Base-by-base conservation (phyloP, 2,888 invertebrate species). In the Sarcophaga variegata region DNA sequence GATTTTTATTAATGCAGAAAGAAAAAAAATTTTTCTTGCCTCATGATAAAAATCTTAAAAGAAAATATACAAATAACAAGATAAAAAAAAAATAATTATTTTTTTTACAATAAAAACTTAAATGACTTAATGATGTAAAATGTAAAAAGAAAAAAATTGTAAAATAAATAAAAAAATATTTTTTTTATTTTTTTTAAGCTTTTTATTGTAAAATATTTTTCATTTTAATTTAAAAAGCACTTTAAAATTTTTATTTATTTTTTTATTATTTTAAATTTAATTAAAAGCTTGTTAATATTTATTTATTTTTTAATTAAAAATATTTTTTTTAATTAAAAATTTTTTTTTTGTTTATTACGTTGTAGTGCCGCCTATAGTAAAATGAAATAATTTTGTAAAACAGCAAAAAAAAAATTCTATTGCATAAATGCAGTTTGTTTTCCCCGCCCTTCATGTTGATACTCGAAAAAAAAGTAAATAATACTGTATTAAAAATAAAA, bases 371-470 rank as follows among this genome's bases (percentile, higher is more conserved):
- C 37, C 60, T 64, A 60, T 66, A 64, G 25, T 81, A 75, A 75
- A 88, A 87, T 87, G 88, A 88, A 89, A 83, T 27, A 63, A 76
- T 79, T 87, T 81, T 86, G 80, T 78, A 86, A 72, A 74, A 71
- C 47, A 60, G 17, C 63, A 70, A 85, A 81, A 81, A 71, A 62
- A 78, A 88, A 85, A 87, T 80, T 84, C 78, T 91, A 91, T 93
- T 93, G 93, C 93, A 90, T 92, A 92, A 93, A 93, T 93, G 93
- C 93, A 93, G 93, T 93, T 93, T 93, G 93, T 93, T 93, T 93
- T 93, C 91, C 90, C 89, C 74, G 89, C 89, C 90, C 85, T 88
- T 79, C 77, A 74, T 87, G 81, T 79, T 87, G 70, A 76, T 71
- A 70, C 17, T 66, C 22, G 78, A 76, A 74, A 59, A 79, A 67